Percentiles rank a stretch among this genome's conserved stretches.
Evolutionary conservation across 2,113 vertebrate genomes (phyloP).

Genomic region (Ancistrus triradiatus): DNA sequence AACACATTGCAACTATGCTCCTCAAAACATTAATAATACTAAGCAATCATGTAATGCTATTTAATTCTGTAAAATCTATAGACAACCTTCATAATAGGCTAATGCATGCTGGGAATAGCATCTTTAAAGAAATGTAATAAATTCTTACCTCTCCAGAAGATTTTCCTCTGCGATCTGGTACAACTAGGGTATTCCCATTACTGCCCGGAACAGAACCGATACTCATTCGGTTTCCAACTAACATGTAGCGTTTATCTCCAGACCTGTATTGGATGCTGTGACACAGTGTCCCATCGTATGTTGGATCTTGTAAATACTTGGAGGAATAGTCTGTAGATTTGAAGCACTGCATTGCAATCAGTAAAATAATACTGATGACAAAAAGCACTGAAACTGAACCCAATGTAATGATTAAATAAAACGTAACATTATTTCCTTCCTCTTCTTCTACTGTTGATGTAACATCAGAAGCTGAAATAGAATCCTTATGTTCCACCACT

Average conservation of each 20-base stretch:
- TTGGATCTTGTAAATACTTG: conserved; percentile 54
- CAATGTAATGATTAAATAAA: conserved; percentile 60
- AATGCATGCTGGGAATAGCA: not conserved
- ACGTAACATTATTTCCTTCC: conserved; percentile 32
- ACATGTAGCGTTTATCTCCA: conserved; percentile 64
- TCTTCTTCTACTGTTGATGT: conserved; percentile 31
- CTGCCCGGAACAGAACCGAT: conserved; percentile 61
- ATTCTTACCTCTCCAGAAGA: conserved; percentile 38
- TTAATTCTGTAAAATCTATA: too few relatives aligned
- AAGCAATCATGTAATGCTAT: too few relatives aligned
- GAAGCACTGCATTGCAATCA: conserved; percentile 60
- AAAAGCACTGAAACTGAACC: conserved; percentile 58
- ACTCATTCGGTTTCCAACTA: conserved; percentile 66
- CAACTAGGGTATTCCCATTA: conserved; percentile 57
- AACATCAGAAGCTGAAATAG: conserved; percentile 59
- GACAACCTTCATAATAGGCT: too few relatives aligned
- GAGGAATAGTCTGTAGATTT: conserved; percentile 49
- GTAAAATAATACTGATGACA: conserved; percentile 51
- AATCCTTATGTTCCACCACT: conserved; percentile 58
- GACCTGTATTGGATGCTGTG: conserved; percentile 65
- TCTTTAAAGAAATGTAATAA: not conserved
- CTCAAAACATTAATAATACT: too few relatives aligned
- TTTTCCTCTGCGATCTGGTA: conserved; percentile 53
- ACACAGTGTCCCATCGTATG: conserved; percentile 61
- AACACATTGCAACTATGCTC: too few relatives aligned